Evolutionary conservation across 2,113 vertebrate genomes (phyloP).

Genomic region (Agelaius phoeniceus): DNA sequence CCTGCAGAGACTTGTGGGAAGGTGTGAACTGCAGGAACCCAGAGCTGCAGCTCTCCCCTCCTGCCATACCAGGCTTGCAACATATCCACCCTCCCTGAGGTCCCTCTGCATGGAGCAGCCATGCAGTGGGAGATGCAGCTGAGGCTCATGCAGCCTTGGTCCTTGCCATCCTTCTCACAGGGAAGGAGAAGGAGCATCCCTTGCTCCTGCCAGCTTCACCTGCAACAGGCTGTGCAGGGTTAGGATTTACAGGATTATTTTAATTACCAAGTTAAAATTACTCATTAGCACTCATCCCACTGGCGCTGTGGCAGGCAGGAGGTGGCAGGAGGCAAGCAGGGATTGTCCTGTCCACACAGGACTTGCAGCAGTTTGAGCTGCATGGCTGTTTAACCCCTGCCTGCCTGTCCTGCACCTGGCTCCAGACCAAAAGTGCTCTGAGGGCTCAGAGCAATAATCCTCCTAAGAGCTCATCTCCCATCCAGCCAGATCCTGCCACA

Average conservation of each 20-base stretch:
- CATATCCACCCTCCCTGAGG: not conserved
- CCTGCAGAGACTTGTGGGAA: not conserved
- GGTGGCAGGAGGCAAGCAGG: not conserved
- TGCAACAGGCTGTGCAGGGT: not conserved
- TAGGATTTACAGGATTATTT: conserved; percentile 38
- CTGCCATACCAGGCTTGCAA: not conserved
- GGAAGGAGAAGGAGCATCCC: not conserved
- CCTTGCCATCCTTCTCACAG: not conserved
- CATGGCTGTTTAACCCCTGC: not conserved
- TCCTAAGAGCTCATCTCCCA: conserved; percentile 46
- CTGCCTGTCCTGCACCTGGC: not conserved
- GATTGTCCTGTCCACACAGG: not conserved
- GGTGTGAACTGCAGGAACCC: not conserved
- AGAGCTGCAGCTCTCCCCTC: not conserved
- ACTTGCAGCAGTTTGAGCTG: not conserved
- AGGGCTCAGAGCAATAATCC: conserved; percentile 47
- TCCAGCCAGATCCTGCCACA: not conserved
- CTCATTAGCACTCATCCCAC: not conserved
- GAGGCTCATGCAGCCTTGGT: not conserved
- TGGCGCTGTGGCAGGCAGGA: not conserved
- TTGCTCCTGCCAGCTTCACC: not conserved
- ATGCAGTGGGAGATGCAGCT: not conserved
- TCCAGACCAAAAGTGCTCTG: not conserved
- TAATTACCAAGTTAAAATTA: conserved; percentile 40
- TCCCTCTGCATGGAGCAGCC: not conserved